Evolutionary conservation across 2,113 vertebrate species (phyloP), one percentile per base, ranked within the genome.

Genomic region (Amphilophus citrinellus): DNA sequence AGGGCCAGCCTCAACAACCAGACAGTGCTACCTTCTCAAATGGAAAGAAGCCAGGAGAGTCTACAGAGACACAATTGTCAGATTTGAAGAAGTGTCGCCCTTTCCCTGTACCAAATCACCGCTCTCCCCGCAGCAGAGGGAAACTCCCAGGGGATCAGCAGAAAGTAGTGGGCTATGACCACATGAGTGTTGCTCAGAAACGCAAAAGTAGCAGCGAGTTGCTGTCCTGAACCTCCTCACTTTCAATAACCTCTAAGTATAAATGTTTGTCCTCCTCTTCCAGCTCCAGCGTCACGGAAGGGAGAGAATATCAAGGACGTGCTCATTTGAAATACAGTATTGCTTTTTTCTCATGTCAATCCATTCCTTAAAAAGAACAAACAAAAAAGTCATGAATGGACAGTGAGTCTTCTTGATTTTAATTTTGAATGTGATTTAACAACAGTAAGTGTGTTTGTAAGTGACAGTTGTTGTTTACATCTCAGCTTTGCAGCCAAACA

Each of bases 111-210:
- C 89, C 90, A 88, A 89, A 87, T n/a, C 91, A 87, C 77, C 91
- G 82, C 90, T 84, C 90, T 89, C 47, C 73, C 80, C 92, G 80
- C 92, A 9, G 91, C 90, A 89, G 84, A 87, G 89, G 59, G 80
- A 85, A 58, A 56, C 2, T 79, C 22, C 1, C 79, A 80, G n/a
- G 84, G 73, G 77, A 94, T 85, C 91, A 92, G 76, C 85, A 91
- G 66, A 96, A 94, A 85, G 71, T 66, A 3, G 56, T 86, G n/a
- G 85, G 30, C 47, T 95, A 91, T 59, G 92, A 96, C 57, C 93
- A 95, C 4, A 96, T 94, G 76, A 93, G 93, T 20, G 92, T 95
- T 76, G 93, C 92, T 61, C 96, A 96, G 92, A 97, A 97, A 83
- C 95, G 96, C 77, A 97, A 97, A 93, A 95, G 95, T 81, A 82